Conservation (phyloP, 2,888 invertebrate species). For the Caenorhabditis zanzibari region DNA sequence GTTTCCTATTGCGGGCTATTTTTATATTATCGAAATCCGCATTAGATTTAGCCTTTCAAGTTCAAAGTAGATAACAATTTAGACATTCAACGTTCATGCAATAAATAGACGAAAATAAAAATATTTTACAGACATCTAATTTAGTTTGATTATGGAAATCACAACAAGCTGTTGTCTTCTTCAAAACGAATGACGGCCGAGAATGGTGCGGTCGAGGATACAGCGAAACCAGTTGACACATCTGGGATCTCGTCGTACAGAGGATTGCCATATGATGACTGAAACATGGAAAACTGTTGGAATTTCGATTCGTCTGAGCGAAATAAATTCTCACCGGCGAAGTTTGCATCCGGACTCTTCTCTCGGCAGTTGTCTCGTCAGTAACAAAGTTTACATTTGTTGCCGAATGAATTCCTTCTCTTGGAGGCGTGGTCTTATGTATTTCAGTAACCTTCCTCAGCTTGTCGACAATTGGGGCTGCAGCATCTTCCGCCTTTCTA, state of each 20-base stretch:
- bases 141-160: slow-evolving; percentile 12
- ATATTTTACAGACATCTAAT: slow-evolving; percentile 43
- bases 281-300: slow-evolving; percentile 14
- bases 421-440: slow-evolving; percentile 24
- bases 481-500: slow-evolving; percentile 51
- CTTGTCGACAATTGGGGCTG: slow-evolving; percentile 62
- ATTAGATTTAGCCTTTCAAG: too few species aligned
- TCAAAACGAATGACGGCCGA: slow-evolving; percentile 47
- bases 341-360: slow-evolving; percentile 32
- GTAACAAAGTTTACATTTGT: slow-evolving; percentile 62
- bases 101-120: slow-evolving; percentile 56
- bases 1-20: too few species aligned
- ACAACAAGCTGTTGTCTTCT: slow-evolving; percentile 38
- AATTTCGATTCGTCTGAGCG: neutral
- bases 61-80: neutral
- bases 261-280: slow-evolving; percentile 61
- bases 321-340: slow-evolving; percentile 54
- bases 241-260: slow-evolving; percentile 59
- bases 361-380: slow-evolving; percentile 51
- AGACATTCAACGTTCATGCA: slow-evolving; percentile 52
- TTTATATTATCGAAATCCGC: too few species aligned
- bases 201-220: slow-evolving; percentile 43
- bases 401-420: slow-evolving; percentile 50
- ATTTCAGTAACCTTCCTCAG: slow-evolving; percentile 23
- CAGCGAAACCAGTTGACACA: slow-evolving; percentile 10